A percentile compares a stretch with the other conserved stretches of the same genome.
Conservation (phyloP, 2,113 vertebrate genomes). For the Capreolus pygargus region DNA sequence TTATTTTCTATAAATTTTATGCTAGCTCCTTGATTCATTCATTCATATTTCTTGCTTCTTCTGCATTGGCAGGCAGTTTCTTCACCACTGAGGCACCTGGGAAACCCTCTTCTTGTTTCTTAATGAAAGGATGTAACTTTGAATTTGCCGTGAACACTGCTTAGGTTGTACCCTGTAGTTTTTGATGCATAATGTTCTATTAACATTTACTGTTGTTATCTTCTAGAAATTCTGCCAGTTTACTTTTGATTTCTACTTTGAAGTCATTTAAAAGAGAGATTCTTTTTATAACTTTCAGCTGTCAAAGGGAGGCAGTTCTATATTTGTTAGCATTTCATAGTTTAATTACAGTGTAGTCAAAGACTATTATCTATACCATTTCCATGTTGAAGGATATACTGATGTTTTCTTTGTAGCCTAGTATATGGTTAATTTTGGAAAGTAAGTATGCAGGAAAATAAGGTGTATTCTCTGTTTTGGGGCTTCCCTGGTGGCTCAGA, state of each 20-base stretch:
- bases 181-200: not conserved
- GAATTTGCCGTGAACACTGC: not conserved
- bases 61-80: not conserved
- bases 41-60: not conserved
- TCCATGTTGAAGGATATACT: not conserved
- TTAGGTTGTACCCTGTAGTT: not conserved
- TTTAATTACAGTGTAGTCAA: not conserved
- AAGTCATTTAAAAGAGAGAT: not conserved
- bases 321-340: not conserved
- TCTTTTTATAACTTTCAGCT: not conserved
- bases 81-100: not conserved
- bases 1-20: not conserved
- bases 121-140: not conserved
- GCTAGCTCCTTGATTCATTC: not conserved
- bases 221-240: not conserved
- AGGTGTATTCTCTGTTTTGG: not conserved
- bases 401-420: not conserved
- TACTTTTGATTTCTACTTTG: constrained; percentile 4
- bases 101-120: not conserved
- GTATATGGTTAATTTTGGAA: not conserved
- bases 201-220: not conserved
- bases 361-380: not conserved
- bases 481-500: not conserved
- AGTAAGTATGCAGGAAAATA: not conserved
- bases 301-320: not conserved